Percentiles rank a stretch among this genome's conserved stretches.
Conservation (phyloP, 2,888 invertebrate species). For the Lycia hirtaria region DNA sequence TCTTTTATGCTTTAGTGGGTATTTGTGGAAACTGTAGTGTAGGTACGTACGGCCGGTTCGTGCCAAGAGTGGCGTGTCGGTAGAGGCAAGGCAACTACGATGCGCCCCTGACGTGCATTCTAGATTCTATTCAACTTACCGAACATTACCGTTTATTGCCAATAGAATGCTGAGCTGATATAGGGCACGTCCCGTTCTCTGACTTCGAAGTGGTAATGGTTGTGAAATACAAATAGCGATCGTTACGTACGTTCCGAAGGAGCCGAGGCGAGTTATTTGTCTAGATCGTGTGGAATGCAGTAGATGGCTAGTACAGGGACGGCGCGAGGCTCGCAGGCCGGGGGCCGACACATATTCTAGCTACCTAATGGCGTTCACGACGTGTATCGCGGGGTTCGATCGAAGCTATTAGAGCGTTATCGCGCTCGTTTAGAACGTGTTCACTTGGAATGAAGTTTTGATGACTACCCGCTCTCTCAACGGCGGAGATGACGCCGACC, state of each 20-base stretch:
- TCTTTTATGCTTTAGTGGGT: conserved; percentile 31
- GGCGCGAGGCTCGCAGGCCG: conserved; percentile 8
- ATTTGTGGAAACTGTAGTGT: conserved; percentile 35
- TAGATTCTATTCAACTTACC: background rate
- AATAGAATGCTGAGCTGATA: conserved; percentile 4
- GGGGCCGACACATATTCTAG: conserved; percentile 22
- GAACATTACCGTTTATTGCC: conserved; percentile 2
- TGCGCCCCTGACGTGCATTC: conserved; percentile 1
- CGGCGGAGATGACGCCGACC: conserved; percentile 13
- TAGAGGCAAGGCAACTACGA: conserved; percentile 7
- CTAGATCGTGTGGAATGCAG: conserved; percentile 54
- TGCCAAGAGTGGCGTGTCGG: conserved; percentile 43
- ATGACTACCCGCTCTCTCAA: conserved; percentile 26
- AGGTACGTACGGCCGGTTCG: conserved; percentile 40
- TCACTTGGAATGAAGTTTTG: conserved; percentile 38
- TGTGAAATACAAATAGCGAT: conserved; percentile 2
- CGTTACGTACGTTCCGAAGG: conserved; percentile 10
- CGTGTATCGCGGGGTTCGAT: conserved; percentile 27
- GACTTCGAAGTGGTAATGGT: conserved; percentile 39
- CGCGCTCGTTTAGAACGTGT: conserved; percentile 32
- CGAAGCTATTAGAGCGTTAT: conserved; percentile 36
- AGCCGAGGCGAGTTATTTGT: conserved; percentile 49
- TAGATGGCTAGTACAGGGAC: conserved; percentile 30
- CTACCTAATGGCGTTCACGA: conserved; percentile 28
- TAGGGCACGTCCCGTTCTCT: background rate